Evolutionary conservation across 2,888 invertebrate species (phyloP).

Genomic region (Rhimphoctona megacephalus): DNA sequence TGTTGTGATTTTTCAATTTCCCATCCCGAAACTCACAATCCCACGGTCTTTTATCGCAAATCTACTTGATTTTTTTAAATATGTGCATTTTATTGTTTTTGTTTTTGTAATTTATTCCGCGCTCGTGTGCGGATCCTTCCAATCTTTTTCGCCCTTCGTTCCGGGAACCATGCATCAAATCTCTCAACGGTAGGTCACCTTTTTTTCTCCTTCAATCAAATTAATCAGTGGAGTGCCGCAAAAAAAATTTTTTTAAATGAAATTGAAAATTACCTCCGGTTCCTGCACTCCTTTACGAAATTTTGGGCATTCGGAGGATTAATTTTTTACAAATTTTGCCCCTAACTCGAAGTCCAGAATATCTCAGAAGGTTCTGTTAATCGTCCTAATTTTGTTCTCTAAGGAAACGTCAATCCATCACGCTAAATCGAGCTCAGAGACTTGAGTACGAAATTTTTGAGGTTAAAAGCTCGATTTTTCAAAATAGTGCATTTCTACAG

Average conservation of each 20-base stretch:
- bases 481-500: too few relatives aligned
- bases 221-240: not conserved
- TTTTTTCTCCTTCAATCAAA: not conserved
- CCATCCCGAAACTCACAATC: not conserved
- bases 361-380: not conserved
- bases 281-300: not conserved
- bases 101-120: slow-evolving; percentile 1
- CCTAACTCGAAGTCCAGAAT: too few relatives aligned
- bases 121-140: slow-evolving; percentile 26
- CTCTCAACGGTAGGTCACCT: slow-evolving; percentile 64
- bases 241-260: not conserved
- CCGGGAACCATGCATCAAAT: slow-evolving; percentile 65
- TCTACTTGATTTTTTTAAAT: not conserved
- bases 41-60: not conserved
- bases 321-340: not conserved
- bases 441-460: not conserved
- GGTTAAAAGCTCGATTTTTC: not conserved
- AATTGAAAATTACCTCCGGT: not conserved
- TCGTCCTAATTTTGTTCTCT: not conserved
- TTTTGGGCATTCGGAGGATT: not conserved
- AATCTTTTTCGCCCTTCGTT: slow-evolving; percentile 42
- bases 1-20: not conserved
- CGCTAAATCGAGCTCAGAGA: not conserved
- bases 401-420: not conserved
- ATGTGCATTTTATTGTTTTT: not conserved